Percentiles rank a stretch among this genome's conserved stretches.
These are phyloP conservation scores for Volucella bombylans DNA, from an alignment of 2,888 invertebrate species.

Conservation along the genomic window DNA sequence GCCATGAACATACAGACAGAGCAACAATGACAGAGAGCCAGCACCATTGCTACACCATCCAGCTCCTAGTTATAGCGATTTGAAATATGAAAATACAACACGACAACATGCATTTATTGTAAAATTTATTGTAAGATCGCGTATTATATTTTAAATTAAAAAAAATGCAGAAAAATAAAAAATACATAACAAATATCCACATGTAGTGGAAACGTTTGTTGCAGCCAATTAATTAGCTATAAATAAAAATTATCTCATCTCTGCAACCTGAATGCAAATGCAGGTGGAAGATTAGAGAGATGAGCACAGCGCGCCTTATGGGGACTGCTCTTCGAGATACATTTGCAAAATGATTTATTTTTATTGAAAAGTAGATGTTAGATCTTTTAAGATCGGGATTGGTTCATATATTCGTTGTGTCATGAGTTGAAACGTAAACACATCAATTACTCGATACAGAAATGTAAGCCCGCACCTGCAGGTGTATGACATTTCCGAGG, in stretches of 20 bases:
- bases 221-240: conserved; percentile 73
- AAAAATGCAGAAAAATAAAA: conserved; percentile 9
- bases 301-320: conserved; percentile 34
- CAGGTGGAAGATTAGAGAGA: conserved; percentile 70
- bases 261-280: conserved; percentile 72
- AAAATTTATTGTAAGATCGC: conserved; percentile 64
- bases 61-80: conserved; percentile 46
- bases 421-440: conserved; percentile 1
- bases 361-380: conserved; percentile 61
- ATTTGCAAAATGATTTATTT: conserved; percentile 67
- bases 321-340: conserved; percentile 29
- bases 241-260: conserved; percentile 74
- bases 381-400: conserved; percentile 40
- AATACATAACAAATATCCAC: conserved; percentile 41
- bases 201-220: conserved; percentile 65
- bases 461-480: not conserved
- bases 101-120: conserved; percentile 72
- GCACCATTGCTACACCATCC: conserved; percentile 33
- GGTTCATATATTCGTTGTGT: conserved; percentile 15
- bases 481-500: not conserved
- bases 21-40: conserved; percentile 41
- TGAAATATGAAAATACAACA: conserved; percentile 73
- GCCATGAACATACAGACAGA: conserved; percentile 45
- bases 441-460: conserved; percentile 12
- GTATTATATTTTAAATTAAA: conserved; percentile 55